phyloP scores from a whole-genome alignment of 2,888 invertebrate species.

The Trissoscelio sp. region DNA sequence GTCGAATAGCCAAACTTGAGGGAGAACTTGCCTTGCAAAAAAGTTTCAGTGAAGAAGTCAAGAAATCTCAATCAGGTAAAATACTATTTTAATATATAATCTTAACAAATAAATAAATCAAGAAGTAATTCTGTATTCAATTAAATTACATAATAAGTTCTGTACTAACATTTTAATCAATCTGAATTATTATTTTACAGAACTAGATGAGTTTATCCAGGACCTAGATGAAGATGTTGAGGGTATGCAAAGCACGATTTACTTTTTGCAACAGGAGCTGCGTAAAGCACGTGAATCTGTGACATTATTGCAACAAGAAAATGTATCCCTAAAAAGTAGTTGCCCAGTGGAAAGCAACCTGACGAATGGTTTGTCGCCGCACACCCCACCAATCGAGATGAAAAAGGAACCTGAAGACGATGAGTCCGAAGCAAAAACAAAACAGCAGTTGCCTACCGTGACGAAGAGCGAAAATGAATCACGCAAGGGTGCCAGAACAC shows the following conservation, averaged over 20 bases:
- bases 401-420: conserved; percentile 77
- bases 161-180: neutral
- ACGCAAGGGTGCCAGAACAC: conserved; percentile 80
- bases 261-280: conserved; percentile 96
- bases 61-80: conserved; percentile 96
- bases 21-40: conserved; percentile 97
- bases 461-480: conserved; percentile 71
- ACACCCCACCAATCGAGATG: conserved; percentile 79
- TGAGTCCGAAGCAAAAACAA: conserved; percentile 61
- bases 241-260: conserved; percentile 98
- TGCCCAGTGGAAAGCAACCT: conserved; percentile 76
- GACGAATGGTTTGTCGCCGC: conserved; percentile 80
- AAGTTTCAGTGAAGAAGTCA: conserved; percentile 97
- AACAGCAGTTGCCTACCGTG: conserved; percentile 59
- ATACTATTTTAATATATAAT: neutral
- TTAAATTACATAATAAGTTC: neutral
- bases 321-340: conserved; percentile 76
- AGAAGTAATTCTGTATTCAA: neutral
- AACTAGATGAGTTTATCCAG: conserved; percentile 97
- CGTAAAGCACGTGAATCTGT: conserved; percentile 91
- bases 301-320: conserved; percentile 87
- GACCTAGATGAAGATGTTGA: conserved; percentile 99
- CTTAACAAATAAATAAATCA: neutral
- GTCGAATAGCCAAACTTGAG: conserved; percentile 96
- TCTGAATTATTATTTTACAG: conserved; percentile 84